Base-by-base conservation (phyloP, 2,888 invertebrate species). In the Uropetala carovei region DNA sequence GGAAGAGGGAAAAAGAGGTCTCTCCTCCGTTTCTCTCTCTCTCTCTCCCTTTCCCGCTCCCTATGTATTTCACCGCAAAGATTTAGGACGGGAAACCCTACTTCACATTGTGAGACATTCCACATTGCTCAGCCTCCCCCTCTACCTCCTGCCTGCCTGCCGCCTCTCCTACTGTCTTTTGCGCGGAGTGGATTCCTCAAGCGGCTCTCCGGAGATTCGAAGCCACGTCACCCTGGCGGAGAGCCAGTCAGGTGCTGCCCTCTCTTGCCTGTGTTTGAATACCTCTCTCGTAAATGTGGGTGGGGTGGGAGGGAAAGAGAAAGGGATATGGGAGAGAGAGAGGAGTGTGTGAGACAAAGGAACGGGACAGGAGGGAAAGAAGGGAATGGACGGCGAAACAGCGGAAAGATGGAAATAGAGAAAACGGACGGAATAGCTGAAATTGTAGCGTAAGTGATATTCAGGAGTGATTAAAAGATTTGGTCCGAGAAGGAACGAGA, bases 141-240 rank as follows among this genome's bases (percentile, higher is more conserved):
- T 64, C 56, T 57, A 83, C 7, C 43, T 82, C 11, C 16, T 22
- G 10, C 4, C n/a, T n/a, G n/a, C n/a, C n/a, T n/a, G n/a, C 59
- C 58, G 14, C 13, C 60, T 58, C 58, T 43, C 30, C 18, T 10
- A 43, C 18, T 43, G 30, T 68, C 68, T 43, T 64, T 68, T 16
- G 59, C 27, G 18, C 11, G 30, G 14, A 30, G 27, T 59, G 86
- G 86, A 60, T 86, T 60, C 60, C 16, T 30, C 86, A 9, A 60
- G 60, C 86, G 64, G 18, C 89, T 89, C 89, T 64, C 56, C 89
- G 16, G 56, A 89, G 89, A 89, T 64, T 89, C 89, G 89, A 89
- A 89, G 89, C 89, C 89, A 89, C 89, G 89, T 89, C 89, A 89
- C n/a, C 43, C 68, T 89, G 89, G 89, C 68, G 4, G 16, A 64